Conservation (phyloP, 2,113 vertebrate genomes). For the Pagrus major region DNA sequence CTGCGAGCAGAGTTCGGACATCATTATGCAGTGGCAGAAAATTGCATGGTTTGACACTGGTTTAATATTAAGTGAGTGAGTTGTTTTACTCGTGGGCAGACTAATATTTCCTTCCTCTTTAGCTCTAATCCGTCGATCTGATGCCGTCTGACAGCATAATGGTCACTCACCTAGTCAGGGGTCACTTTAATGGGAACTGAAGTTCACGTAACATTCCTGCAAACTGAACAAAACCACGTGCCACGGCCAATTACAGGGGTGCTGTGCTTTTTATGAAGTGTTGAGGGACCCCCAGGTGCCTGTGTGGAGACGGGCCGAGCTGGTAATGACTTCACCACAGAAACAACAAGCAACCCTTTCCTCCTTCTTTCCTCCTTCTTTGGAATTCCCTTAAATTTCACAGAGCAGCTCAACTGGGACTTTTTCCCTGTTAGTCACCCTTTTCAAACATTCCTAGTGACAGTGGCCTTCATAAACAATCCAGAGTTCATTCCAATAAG, state of each 20-base stretch:
- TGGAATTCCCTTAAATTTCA: constrained; percentile 42
- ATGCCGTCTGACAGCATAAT: constrained; percentile 55
- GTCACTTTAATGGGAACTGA: constrained; percentile 51
- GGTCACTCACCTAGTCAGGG: constrained; percentile 46
- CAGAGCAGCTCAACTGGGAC: constrained; percentile 28
- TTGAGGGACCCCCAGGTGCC: constrained; percentile 45
- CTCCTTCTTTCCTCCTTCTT: neutral
- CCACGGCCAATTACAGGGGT: constrained; percentile 34
- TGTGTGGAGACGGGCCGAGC: neutral
- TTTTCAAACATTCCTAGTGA: constrained; percentile 25
- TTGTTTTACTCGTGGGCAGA: no score
- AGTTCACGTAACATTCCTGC: constrained; percentile 39
- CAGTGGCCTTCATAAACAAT: constrained; percentile 43
- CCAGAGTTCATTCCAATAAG: constrained; percentile 33
- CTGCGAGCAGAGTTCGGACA: constrained; percentile 20
- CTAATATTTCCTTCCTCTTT: constrained; percentile 7
- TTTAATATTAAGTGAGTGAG: constrained; percentile 7
- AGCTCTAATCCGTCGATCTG: constrained; percentile 35
- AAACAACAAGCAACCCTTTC: constrained; percentile 23
- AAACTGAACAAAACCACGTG: constrained; percentile 36
- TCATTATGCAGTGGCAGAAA: neutral
- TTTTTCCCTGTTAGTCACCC: constrained; percentile 6
- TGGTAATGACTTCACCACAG: constrained; percentile 26
- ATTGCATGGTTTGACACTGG: neutral
- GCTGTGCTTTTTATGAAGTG: constrained; percentile 65